Conservation (phyloP, 2,797 vertebrate genomes). For the Pangasius mekongensis region DNA sequence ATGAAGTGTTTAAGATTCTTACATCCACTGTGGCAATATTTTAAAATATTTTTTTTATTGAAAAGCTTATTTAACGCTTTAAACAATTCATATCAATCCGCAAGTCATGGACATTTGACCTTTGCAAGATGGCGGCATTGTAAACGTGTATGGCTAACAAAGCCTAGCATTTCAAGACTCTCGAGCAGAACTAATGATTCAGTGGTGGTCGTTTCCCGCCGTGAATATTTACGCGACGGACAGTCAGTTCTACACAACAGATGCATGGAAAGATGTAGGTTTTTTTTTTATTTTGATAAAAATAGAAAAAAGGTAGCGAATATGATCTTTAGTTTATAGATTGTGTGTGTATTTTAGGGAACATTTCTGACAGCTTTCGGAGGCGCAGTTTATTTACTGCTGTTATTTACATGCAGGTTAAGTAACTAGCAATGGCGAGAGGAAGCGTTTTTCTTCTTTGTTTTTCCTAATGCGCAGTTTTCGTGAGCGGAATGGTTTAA, state of each 20-base stretch:
- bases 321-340: not conserved
- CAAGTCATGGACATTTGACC: not conserved
- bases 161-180: not conserved
- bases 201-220: not conserved
- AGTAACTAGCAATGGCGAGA: not conserved
- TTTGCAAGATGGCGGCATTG: not conserved
- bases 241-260: not conserved
- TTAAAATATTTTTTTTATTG: not conserved
- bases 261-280: not conserved
- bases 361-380: too few relatives aligned
- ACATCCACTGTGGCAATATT: not conserved
- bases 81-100: not conserved
- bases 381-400: too few relatives aligned
- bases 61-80: not conserved
- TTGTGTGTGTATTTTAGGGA: too few relatives aligned
- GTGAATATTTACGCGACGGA: constrained; percentile 3
- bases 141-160: not conserved
- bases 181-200: not conserved
- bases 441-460: not conserved
- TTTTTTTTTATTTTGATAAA: not conserved
- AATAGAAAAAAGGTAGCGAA: too few relatives aligned
- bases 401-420: not conserved
- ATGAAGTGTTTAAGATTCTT: not conserved
- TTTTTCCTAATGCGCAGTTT: not conserved
- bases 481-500: not conserved